phyloP scores from a whole-genome alignment of 2,888 invertebrate species.

The Spatulosminthurus flaviceps region DNA sequence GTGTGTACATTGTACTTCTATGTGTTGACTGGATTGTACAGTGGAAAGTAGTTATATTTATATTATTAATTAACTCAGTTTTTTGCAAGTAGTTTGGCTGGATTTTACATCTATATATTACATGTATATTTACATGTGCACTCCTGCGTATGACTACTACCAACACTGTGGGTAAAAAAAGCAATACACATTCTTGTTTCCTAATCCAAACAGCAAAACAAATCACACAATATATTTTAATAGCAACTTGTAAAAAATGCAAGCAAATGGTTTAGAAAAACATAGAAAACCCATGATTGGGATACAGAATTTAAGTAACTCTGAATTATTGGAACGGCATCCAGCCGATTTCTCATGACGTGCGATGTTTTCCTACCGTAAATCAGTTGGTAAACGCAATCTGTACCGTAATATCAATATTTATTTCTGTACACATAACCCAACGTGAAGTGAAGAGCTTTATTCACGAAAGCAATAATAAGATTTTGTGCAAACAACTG shows the following conservation, averaged over 20 bases:
- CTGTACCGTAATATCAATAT: neutral
- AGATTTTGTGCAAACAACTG: neutral
- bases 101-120: slow-evolving; percentile 20
- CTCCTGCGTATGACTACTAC: neutral
- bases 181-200: slow-evolving; percentile 2
- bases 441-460: neutral
- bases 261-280: neutral
- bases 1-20: slow-evolving; percentile 41
- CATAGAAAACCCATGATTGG: neutral
- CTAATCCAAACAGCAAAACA: neutral
- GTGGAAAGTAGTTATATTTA: slow-evolving; percentile 35
- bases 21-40: slow-evolving; percentile 46
- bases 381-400: neutral
- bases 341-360: neutral
- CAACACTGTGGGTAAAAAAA: neutral
- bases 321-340: neutral
- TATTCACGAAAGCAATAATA: slow-evolving; percentile 11
- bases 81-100: slow-evolving; percentile 46
- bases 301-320: neutral
- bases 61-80: slow-evolving; percentile 25
- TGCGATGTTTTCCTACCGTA: neutral
- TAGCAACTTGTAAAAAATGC: neutral
- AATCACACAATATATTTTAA: neutral
- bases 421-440: neutral
- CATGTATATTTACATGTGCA: too few species aligned